Conservation (phyloP, 92 coral and sea anemone species). For the Montipora capitata region DNA sequence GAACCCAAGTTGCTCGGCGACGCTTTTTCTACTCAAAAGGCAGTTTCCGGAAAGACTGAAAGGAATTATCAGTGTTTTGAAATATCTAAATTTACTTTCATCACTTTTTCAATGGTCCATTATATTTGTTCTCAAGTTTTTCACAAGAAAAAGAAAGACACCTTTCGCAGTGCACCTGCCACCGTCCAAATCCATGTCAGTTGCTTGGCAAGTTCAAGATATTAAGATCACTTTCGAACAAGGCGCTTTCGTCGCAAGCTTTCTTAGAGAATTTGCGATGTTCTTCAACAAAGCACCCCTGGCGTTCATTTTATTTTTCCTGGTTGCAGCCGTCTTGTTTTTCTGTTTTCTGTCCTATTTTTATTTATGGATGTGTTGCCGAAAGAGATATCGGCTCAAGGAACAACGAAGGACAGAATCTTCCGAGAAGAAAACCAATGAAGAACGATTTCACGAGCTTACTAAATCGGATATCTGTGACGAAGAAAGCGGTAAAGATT, state of each 20-base stretch:
- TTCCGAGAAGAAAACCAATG: conserved; percentile 28
- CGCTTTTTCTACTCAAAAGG: too few relatives aligned
- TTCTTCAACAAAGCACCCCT: conserved; percentile 48
- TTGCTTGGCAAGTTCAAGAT: not conserved
- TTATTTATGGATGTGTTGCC: conserved; percentile 57
- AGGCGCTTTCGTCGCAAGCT: not conserved
- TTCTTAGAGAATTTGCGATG: not conserved
- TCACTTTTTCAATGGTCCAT: not conserved
- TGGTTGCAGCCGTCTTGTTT: conserved; percentile 38
- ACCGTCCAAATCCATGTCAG: not conserved
- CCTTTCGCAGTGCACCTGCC: conserved; percentile 8
- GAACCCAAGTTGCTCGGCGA: too few relatives aligned
- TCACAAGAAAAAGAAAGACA: not conserved
- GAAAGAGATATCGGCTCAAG: conserved; percentile 40
- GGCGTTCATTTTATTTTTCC: conserved; percentile 49
- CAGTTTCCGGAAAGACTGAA: not conserved
- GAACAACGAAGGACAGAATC: conserved; percentile 14
- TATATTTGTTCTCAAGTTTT: not conserved
- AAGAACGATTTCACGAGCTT: conserved; percentile 40
- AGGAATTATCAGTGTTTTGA: not conserved
- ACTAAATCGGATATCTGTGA: conserved; percentile 14
- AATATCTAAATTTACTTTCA: not conserved
- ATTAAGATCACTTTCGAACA: not conserved
- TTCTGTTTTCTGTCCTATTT: conserved; percentile 55
- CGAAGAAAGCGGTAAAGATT: not conserved